Evolutionary conservation across 2,797 vertebrate genomes (phyloP).

Genomic region (Myotis daubentonii): DNA sequence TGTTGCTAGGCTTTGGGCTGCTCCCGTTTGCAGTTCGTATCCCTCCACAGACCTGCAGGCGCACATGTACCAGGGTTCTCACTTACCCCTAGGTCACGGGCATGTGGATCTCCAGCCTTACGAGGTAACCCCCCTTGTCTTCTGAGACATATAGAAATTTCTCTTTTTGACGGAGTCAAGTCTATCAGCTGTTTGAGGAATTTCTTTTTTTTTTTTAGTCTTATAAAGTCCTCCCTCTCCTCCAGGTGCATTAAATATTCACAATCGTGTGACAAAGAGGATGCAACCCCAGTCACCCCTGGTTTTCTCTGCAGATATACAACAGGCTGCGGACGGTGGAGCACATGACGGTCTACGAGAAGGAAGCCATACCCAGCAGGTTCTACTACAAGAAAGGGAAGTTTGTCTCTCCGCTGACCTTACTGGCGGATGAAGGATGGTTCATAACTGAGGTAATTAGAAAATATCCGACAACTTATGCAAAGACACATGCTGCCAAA

Average conservation of each 20-base stretch:
- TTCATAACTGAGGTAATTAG: conserved; percentile 93
- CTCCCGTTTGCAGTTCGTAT: fast-evolving
- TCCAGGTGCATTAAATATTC: background rate
- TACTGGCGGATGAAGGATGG: conserved; percentile 95
- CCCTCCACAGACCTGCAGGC: background rate
- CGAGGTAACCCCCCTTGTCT: background rate
- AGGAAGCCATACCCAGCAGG: conserved; percentile 89
- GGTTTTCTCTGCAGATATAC: conserved; percentile 88
- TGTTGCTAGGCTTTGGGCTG: background rate
- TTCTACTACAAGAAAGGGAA: conserved; percentile 93
- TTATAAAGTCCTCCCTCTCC: background rate
- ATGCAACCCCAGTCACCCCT: background rate
- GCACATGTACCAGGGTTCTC: background rate
- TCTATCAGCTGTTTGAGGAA: background rate
- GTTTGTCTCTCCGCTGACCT: conserved; percentile 94
- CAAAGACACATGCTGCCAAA: background rate
- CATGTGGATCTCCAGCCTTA: background rate
- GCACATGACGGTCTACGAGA: conserved; percentile 91
- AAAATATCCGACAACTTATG: background rate
- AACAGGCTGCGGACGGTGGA: conserved; percentile 86
- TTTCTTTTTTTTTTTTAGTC: background rate
- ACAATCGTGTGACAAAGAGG: background rate
- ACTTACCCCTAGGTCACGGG: background rate
- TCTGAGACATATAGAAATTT: background rate
- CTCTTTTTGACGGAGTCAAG: background rate